Conservation (phyloP, 37 sponge, comb jelly and placozoan species). For the Amphimedon queenslandica region DNA sequence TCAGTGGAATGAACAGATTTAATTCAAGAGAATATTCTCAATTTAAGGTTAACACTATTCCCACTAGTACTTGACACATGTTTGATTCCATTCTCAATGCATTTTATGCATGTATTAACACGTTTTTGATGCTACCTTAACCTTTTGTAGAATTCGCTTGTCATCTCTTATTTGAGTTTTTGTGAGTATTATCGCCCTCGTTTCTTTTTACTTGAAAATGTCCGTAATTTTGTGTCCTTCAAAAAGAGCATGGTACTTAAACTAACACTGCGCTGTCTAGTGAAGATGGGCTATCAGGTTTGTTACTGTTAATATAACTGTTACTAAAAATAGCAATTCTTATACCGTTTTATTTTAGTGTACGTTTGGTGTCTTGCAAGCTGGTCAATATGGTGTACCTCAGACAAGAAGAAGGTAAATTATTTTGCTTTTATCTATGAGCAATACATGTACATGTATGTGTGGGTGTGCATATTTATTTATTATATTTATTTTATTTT, state of each 20-base stretch:
- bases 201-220: conserved; percentile 89
- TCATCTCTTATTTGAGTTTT: conserved; percentile 81
- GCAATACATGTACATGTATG: background rate
- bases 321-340: too few relatives aligned
- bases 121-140: background rate
- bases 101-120: background rate
- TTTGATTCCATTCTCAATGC: too few relatives aligned
- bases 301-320: background rate
- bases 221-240: conserved; percentile 94
- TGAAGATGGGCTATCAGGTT: conserved; percentile 88
- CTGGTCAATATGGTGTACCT: conserved; percentile 89
- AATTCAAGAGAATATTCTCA: conserved; percentile 88
- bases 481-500: background rate
- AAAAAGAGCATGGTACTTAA: conserved; percentile 90
- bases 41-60: conserved; percentile 91
- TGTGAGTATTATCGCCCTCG: conserved; percentile 90
- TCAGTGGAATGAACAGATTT: conserved; percentile 95
- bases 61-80: too few relatives aligned
- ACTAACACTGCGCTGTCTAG: conserved; percentile 77
- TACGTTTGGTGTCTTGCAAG: conserved; percentile 89
- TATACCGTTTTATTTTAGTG: conserved; percentile 43
- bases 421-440: background rate
- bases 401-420: conserved; percentile 83
- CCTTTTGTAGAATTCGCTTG: conserved; percentile 67
- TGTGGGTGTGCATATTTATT: background rate